phyloP scores from a whole-genome alignment of 2,113 vertebrate species.

The Oreotrochilus melanogaster region DNA sequence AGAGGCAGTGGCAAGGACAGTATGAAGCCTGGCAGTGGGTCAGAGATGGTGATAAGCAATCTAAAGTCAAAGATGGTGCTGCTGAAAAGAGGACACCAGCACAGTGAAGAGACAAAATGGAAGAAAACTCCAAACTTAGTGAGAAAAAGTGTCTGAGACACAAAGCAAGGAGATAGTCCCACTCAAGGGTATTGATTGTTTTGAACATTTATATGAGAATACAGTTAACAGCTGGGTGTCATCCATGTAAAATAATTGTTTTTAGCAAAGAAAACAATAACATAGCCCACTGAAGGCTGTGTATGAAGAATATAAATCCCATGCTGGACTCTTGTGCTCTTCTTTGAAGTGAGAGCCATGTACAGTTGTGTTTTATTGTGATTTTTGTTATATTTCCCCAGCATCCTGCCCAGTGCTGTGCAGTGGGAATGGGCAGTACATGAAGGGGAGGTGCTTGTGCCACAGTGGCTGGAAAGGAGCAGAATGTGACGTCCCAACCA shows the following conservation, averaged over 20 bases:
- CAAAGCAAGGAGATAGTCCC: not conserved
- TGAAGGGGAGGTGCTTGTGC: constrained; percentile 96
- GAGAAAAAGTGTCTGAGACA: not conserved
- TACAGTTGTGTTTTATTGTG: not conserved
- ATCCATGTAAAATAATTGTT: not conserved
- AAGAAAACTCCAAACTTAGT: not conserved
- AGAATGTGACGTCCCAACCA: constrained; percentile 94
- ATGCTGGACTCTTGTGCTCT: not conserved
- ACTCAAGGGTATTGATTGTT: not conserved
- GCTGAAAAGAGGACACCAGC: not conserved
- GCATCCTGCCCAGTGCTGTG: constrained; percentile 96
- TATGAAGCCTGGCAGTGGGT: not conserved
- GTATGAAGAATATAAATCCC: not conserved
- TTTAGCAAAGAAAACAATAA: not conserved
- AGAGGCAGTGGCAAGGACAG: not conserved
- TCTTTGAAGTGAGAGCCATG: not conserved
- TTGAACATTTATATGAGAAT: not conserved
- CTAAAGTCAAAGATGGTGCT: not conserved
- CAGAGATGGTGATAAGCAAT: not conserved
- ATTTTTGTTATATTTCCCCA: constrained; percentile 29
- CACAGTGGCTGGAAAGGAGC: constrained; percentile 98
- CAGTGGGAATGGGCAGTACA: constrained; percentile 97
- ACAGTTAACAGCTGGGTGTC: not conserved
- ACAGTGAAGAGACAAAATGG: not conserved
- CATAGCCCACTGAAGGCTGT: not conserved